phyloP scores from a whole-genome alignment of 2,797 vertebrate genomes.

The Lagorchestes hirsutus region DNA sequence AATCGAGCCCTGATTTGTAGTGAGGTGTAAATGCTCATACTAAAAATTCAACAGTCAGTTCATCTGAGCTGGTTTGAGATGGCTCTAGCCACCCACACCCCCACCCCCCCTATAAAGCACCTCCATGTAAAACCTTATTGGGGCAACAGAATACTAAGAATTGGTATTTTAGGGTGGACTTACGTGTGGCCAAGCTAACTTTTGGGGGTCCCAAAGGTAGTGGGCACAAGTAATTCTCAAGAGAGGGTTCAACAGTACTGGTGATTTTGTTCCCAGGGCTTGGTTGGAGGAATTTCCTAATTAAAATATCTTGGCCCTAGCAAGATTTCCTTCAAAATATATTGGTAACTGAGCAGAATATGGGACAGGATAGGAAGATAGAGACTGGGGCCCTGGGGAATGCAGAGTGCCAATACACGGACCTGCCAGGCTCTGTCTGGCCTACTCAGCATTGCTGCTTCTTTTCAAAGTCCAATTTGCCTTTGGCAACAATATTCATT shows the following conservation, averaged over 20 bases:
- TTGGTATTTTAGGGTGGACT: neutral
- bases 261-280: neutral
- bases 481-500: neutral
- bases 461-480: constrained; percentile 2
- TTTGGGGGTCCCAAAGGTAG: neutral
- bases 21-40: neutral
- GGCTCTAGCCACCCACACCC: neutral
- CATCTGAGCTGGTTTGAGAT: neutral
- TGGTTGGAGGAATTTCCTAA: neutral
- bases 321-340: constrained; percentile 19
- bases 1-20: neutral
- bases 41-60: neutral
- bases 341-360: neutral
- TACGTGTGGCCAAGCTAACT: neutral
- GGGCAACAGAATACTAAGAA: neutral
- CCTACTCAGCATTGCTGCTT: neutral
- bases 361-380: neutral
- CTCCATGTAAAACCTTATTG: neutral
- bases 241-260: neutral
- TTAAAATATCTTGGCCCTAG: constrained; percentile 10
- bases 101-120: neutral
- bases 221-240: neutral
- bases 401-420: neutral
- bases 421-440: neutral
- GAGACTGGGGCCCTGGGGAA: neutral